These are phyloP conservation scores for Rhabdophis nuchalis DNA, from an alignment of 2,797 vertebrate species.

Conservation along the genomic window DNA sequence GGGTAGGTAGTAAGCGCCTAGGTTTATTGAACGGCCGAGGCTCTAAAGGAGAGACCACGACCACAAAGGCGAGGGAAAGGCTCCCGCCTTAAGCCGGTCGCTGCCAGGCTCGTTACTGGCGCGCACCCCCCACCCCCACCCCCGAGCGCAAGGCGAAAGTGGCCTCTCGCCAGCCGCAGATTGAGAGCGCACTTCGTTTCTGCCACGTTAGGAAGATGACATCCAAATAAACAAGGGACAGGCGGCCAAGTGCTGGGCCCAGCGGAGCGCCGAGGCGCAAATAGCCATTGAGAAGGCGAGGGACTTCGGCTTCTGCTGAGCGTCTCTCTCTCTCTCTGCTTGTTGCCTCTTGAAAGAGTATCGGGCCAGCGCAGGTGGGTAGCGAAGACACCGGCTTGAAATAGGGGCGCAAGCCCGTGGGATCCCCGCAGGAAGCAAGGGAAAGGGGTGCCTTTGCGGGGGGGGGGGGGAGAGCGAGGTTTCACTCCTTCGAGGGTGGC, in stretches of 20 bases:
- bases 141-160: conserved; percentile 63
- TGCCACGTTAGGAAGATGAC: conserved; percentile 65
- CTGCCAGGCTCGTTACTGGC: conserved; percentile 54
- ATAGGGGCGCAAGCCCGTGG: neutral
- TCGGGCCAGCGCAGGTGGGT: neutral
- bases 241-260: neutral
- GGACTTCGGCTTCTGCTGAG: neutral
- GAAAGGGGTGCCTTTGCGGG: neutral
- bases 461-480: neutral
- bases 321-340: neutral
- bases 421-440: neutral
- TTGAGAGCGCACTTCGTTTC: conserved; percentile 68
- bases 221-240: conserved; percentile 65
- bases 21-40: conserved; percentile 68
- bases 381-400: neutral
- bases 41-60: conserved; percentile 71
- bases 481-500: neutral
- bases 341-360: neutral
- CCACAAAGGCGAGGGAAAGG: conserved; percentile 72
- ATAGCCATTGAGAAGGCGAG: neutral
- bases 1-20: conserved; percentile 58
- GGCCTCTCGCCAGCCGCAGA: conserved; percentile 57
- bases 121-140: conserved; percentile 29
- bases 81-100: conserved; percentile 62
- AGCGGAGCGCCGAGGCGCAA: neutral